Evolutionary conservation across 2,113 vertebrate genomes (phyloP).

Genomic region (Diphyllodes magnificus): DNA sequence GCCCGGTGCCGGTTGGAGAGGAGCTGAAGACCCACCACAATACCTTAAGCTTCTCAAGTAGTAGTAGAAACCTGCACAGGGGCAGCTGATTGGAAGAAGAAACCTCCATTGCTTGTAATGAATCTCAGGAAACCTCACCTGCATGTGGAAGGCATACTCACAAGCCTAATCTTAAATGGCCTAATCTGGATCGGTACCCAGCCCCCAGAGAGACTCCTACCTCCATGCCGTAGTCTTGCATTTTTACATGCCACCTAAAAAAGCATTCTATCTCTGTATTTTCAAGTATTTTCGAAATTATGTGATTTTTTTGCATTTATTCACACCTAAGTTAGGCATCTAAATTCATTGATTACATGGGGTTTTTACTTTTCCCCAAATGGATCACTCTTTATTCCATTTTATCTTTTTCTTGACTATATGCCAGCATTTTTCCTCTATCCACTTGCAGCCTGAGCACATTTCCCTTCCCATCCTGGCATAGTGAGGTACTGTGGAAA

Average conservation of each 20-base stretch:
- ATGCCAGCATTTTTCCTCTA: not conserved
- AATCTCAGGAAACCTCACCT: not conserved
- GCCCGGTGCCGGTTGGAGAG: not conserved
- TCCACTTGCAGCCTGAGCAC: not conserved
- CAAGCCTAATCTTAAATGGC: not conserved
- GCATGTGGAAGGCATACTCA: not conserved
- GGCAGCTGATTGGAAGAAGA: not conserved
- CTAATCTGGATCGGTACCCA: not conserved
- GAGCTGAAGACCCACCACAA: not conserved
- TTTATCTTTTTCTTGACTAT: not conserved
- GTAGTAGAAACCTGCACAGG: not conserved
- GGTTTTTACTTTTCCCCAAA: not conserved
- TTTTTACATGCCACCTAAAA: not conserved
- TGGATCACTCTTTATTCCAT: not conserved
- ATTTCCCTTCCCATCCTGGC: not conserved
- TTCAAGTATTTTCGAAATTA: not conserved
- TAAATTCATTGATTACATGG: not conserved
- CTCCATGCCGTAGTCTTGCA: not conserved
- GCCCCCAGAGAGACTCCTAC: not conserved
- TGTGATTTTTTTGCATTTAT: not conserved
- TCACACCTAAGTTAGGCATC: not conserved
- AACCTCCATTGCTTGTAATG: not conserved
- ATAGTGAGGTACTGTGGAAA: not conserved
- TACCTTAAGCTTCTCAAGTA: not conserved
- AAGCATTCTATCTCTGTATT: not conserved